Conservation (phyloP, 2,113 vertebrate species). For the Xenus cinereus region DNA sequence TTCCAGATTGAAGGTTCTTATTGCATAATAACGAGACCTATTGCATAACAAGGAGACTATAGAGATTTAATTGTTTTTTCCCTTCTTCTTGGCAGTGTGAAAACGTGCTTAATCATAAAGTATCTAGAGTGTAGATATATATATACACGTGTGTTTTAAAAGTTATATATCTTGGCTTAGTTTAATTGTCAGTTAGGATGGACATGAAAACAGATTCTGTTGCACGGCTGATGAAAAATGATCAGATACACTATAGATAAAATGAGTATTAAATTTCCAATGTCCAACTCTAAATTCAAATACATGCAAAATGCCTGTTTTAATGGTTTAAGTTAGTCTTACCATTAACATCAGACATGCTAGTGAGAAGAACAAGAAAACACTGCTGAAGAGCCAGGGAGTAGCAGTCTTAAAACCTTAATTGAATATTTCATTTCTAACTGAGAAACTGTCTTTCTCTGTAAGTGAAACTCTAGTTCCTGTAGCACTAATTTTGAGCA, state of each 20-base stretch:
- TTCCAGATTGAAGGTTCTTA: not conserved
- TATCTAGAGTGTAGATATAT: not conserved
- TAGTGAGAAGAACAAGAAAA: not conserved
- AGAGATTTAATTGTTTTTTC: not conserved
- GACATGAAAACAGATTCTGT: not conserved
- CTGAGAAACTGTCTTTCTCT: not conserved
- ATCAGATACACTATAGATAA: not conserved
- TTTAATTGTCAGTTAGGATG: not conserved
- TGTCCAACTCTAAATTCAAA: not conserved
- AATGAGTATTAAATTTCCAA: not conserved
- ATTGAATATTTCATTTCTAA: not conserved
- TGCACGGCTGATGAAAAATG: not conserved
- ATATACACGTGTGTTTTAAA: not conserved
- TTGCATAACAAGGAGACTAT: not conserved
- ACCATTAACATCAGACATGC: not conserved
- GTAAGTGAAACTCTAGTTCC: not conserved
- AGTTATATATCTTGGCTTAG: not conserved
- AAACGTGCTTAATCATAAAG: not conserved
- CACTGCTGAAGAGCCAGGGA: not conserved
- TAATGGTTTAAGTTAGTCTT: not conserved
- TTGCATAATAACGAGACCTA: not conserved
- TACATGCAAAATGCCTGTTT: not conserved
- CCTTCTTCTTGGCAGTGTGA: not conserved
- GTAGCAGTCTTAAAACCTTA: not conserved
- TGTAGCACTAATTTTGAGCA: not conserved